Evolutionary conservation across 2,888 invertebrate genomes (phyloP), one percentile per base, ranked within the genome.

Genomic region (Carpatolechia fugitivella): DNA sequence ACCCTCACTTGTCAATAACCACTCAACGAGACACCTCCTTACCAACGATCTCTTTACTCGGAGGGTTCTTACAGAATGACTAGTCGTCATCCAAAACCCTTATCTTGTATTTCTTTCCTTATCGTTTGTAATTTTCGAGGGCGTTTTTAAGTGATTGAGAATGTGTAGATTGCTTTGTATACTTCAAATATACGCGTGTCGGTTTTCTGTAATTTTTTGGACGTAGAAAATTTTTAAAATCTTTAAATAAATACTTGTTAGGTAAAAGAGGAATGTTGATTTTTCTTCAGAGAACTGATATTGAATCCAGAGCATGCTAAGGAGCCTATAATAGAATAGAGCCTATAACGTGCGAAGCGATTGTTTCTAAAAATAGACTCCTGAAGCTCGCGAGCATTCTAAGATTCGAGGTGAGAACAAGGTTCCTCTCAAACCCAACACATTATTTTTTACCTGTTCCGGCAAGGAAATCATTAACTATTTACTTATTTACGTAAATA

Each of bases 51-150:
- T 50, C 13, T 41, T 41, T 33, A 40, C 49, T 13, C 30, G 35
- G 36, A 52, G 13, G 35, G 60, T 16, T 57, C 61, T 24, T 8
- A 8, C 24, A 44, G 18, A 24, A 30, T 61, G 60, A 66, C 36
- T 52, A 29, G 61, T 66, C 68, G 65, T 69, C 66, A 71, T 71
- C 63, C 66, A 63, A 70, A 14, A 66, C 69, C 72, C 73, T 79
- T 76, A 72, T 73, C 72, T 71, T 62, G 67, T 74, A 76, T 74
- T 76, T 72, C 69, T 70, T 75, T 72, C 69, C 70, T 75, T 72
- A 76, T 78, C 80, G 72, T 13, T 78, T 77, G 60, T 77, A 76
- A 77, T 76, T 79, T 76, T 73, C 58, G 63, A 62, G 69, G 76
- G 74, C 77, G 76, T 77, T 40, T n/a, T 40, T 16, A 16, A 40